Evolutionary conservation across 2,113 vertebrate species (phyloP), one percentile per base, ranked within the genome.

Genomic region (Lasiurus borealis): DNA sequence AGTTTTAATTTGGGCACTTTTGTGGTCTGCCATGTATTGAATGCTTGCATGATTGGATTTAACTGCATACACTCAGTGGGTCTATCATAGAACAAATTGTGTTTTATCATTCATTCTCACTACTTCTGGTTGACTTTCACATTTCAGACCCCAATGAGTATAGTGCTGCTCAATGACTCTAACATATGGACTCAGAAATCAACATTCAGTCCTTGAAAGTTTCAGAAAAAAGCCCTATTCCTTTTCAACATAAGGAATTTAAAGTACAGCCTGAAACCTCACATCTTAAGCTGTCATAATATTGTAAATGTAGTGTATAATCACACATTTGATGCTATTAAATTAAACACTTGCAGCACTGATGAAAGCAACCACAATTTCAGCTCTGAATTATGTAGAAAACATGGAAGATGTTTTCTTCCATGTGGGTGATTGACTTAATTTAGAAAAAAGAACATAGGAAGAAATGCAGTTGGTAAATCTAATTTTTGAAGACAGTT

Each of bases 1-100:
- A 94, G 77, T 94, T 83, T 95, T 95, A 97, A 85, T 69, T 87
- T 93, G 29, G 83, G 52, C 11, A 34, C 36, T 52, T 52, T 36
- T 48, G 68, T 59, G 36, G 4, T 88, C 59, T 73, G 23, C 23
- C 84, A 23, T 8, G 4, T 31, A 21, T n/a, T 95, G 52, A 84
- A 52, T 88, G 29, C 8, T 34, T 76, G 59, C 6, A 10, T 80
- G 90, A 64, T n/a, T 77, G 72, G 76, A 34, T 44, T 73, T 83
- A 34, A 81, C 29, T 7, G 11, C 40, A 82, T 75, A 91, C 44
- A 54, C 27, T 90, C 62, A 73, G 68, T 1, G 21, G 69, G 75
- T 85, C 57, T 82, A 48, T 31, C 82, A 82, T 54, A 71, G 31
- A 91, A 52, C 23, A 83, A 95, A 78, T 19, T 16, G 40, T 77